Evolutionary conservation across 2,113 vertebrate genomes (phyloP).

Genomic region (Indicator indicator): DNA sequence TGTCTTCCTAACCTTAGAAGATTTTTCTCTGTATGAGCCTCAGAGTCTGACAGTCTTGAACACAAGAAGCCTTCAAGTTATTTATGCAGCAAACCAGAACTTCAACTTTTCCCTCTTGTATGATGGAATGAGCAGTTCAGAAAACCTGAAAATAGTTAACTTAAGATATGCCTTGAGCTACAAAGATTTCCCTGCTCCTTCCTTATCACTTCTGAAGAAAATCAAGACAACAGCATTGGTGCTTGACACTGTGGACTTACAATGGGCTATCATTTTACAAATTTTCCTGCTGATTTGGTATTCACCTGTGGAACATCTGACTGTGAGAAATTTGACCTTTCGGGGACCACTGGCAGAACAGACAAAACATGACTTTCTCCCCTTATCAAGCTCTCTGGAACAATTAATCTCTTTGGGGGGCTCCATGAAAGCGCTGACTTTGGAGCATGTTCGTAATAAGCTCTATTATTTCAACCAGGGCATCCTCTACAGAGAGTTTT

Average conservation of each 20-base stretch:
- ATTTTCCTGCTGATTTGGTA: conserved; percentile 67
- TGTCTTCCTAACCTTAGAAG: conserved; percentile 77
- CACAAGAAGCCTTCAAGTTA: conserved; percentile 74
- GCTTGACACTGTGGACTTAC: conserved; percentile 72
- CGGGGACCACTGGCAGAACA: not conserved
- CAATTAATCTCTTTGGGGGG: not conserved
- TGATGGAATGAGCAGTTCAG: conserved; percentile 73
- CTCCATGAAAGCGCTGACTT: conserved; percentile 73
- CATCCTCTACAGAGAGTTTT: conserved; percentile 78
- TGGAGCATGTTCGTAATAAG: conserved; percentile 15
- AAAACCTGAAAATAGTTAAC: conserved; percentile 74
- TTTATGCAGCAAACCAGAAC: conserved; percentile 28
- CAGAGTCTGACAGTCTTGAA: conserved; percentile 73
- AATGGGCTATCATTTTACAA: conserved; percentile 71
- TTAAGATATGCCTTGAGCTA: conserved; percentile 27
- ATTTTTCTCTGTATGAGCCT: conserved; percentile 68
- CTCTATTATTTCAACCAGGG: conserved; percentile 78
- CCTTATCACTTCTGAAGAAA: not conserved
- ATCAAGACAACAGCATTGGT: conserved; percentile 55
- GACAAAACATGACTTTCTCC: not conserved
- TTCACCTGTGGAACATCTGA: conserved; percentile 72
- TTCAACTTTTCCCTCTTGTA: conserved; percentile 48
- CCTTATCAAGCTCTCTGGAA: not conserved
- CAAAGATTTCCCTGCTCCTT: conserved; percentile 13
- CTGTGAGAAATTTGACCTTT: conserved; percentile 57